Evolutionary conservation across 1,140 invertebrate genomes (phyloP), one percentile per base, ranked within the genome.

Genomic region (Pteromalus puparum): DNA sequence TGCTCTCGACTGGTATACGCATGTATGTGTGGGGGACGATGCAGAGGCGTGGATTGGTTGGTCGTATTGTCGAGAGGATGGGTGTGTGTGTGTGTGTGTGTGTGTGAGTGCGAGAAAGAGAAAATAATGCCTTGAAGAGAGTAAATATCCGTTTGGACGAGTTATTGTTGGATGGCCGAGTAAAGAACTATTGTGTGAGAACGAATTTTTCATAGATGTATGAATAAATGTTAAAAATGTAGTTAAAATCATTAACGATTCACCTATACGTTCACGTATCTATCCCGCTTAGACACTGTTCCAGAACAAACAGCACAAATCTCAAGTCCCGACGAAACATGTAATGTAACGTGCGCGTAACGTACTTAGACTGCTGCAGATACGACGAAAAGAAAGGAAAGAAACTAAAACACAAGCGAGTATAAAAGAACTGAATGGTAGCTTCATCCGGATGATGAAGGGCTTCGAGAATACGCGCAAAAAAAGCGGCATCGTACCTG

Each of bases 381-480:
- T 72, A 72, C 7, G n/a, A n/a, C n/a, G 26, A 72, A 72, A 28
- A 70, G 15, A 72, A 42, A 9, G 5, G 5, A 75, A 75, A 28
- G 38, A 42, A 42, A 42, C 9, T 42, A 42, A 42, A 75, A n/a
- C 12, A 10, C 15, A 12, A 6, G 38, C 9, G 18, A 72, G n/a
- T 18, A 53, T n/a, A 76, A 76, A 67, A 76, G 72, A 78, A 30
- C n/a, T 61, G 82, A 78, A 78, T 72, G 74, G 61, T 28, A 70
- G 75, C 18, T 72, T 68, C 53, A 76, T 82, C 76, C 18, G 73
- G 61, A 76, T 82, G 61, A 82, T 61, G 81, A 6, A 82, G 73
- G 73, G 81, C 61, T 82, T 76, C 53, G 68, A 76, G 73, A n/a
- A 74, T 73, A 61, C 65, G 10, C 81, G 30, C 30, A 30, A 82